Conservation (phyloP, 92 coral and sea anemone genomes). For the Phenganax marumi region DNA sequence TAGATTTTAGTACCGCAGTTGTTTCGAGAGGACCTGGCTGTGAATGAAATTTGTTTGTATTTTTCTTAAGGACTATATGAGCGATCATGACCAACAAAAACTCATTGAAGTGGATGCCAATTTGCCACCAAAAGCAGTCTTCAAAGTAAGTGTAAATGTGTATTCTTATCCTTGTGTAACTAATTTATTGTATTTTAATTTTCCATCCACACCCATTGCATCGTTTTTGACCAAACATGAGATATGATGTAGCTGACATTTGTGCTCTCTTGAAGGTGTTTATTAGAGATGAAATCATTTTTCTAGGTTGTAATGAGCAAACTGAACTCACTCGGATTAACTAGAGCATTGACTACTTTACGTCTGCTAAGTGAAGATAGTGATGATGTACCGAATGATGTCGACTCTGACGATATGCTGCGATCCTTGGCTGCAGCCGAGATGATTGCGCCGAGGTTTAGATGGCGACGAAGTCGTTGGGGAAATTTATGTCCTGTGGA, state of each 20-base stretch:
- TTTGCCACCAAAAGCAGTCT: conserved; percentile 75
- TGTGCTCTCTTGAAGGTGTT: neutral
- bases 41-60: too few species aligned
- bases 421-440: conserved; percentile 88
- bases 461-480: conserved; percentile 96
- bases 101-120: conserved; percentile 91
- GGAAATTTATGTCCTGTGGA: conserved; percentile 84
- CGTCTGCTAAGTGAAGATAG: conserved; percentile 85
- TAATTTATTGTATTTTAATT: too few species aligned
- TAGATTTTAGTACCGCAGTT: neutral
- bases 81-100: conserved; percentile 88
- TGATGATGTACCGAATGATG: conserved; percentile 88
- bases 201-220: too few species aligned
- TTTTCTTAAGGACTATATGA: conserved; percentile 80
- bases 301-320: conserved; percentile 82
- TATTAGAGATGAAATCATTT: neutral
- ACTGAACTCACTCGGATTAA: conserved; percentile 84
- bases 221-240: too few species aligned
- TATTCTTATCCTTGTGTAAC: neutral
- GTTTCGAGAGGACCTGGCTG: neutral
- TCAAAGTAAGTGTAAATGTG: conserved; percentile 62
- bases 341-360: conserved; percentile 84
- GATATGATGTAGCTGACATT: too few species aligned
- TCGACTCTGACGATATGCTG: conserved; percentile 86
- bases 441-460: conserved; percentile 90